Conservation (phyloP, 1,140 invertebrate species). For the Drosophila grimshawi region DNA sequence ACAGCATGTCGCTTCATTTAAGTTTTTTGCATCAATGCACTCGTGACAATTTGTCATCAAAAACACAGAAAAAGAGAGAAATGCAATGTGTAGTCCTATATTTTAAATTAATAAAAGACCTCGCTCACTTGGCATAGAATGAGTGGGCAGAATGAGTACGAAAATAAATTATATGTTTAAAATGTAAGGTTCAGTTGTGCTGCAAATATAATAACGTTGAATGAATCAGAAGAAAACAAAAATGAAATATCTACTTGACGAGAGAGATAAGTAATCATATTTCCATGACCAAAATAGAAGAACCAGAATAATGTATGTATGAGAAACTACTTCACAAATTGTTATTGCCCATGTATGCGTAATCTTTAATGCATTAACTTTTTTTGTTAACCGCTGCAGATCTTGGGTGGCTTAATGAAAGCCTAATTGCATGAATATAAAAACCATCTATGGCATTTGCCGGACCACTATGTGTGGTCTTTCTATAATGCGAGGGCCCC, state of each 20-base stretch:
- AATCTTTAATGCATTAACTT: conserved; percentile 15
- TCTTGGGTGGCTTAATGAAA: conserved; percentile 54
- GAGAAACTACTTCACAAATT: neutral
- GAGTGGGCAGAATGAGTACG: conserved; percentile 7
- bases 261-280: no score
- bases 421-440: conserved; percentile 68
- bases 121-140: conserved; percentile 9
- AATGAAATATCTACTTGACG: neutral
- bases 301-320: neutral
- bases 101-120: conserved; percentile 41
- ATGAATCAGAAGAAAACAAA: neutral
- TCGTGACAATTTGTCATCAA: conserved; percentile 82
- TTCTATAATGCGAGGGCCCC: conserved; percentile 20
- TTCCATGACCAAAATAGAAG: no score
- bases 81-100: conserved; percentile 10
- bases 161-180: neutral
- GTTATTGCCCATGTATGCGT: conserved; percentile 10
- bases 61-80: conserved; percentile 36
- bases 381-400: conserved; percentile 11
- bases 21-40: conserved; percentile 82
- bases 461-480: conserved; percentile 47
- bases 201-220: neutral
- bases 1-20: conserved; percentile 82
- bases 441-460: conserved; percentile 55
- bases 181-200: neutral